Conservation (phyloP, 2,888 invertebrate species). For the Cynaeus angustus region DNA sequence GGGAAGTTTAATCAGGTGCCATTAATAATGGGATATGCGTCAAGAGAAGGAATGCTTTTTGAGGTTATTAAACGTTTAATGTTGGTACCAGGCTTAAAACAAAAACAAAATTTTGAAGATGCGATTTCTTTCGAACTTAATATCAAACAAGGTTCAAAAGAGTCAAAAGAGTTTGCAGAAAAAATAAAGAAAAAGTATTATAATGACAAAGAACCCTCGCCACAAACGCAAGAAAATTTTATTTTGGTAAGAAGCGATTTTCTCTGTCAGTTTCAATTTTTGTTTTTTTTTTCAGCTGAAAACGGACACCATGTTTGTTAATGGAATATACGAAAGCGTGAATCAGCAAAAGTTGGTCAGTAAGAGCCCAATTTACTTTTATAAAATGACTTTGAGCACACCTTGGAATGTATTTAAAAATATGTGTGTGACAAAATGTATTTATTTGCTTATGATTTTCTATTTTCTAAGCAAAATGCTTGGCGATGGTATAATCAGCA, state of each 20-base stretch:
- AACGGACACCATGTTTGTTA: conserved; percentile 3
- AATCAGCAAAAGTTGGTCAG: not conserved
- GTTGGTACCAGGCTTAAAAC: too few species aligned
- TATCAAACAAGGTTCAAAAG: not conserved
- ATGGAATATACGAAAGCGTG: not conserved
- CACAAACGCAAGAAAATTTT: not conserved
- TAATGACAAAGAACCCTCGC: not conserved
- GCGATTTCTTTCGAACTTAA: conserved; percentile 42
- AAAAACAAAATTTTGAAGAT: conserved; percentile 46
- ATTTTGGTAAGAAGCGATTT: not conserved
- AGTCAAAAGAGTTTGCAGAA: not conserved
- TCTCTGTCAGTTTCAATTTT: not conserved
- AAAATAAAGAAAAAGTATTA: conserved; percentile 17
- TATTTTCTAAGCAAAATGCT: conserved; percentile 2
- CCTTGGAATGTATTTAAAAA: not conserved
- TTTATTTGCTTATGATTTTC: conserved; percentile 3
- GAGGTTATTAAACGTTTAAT: conserved; percentile 47
- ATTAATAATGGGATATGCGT: conserved; percentile 59
- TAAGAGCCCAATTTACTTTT: not conserved
- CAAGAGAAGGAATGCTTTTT: conserved; percentile 60
- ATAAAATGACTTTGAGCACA: not conserved
- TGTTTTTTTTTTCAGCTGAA: not conserved
- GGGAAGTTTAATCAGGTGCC: conserved; percentile 61
- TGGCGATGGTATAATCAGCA: not conserved
- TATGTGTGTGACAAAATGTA: not conserved